A percentile compares a stretch with the other conserved stretches of the same genome.
phyloP scores from a whole-genome alignment of 2,797 vertebrate species.

The Notamacropus eugenii region DNA sequence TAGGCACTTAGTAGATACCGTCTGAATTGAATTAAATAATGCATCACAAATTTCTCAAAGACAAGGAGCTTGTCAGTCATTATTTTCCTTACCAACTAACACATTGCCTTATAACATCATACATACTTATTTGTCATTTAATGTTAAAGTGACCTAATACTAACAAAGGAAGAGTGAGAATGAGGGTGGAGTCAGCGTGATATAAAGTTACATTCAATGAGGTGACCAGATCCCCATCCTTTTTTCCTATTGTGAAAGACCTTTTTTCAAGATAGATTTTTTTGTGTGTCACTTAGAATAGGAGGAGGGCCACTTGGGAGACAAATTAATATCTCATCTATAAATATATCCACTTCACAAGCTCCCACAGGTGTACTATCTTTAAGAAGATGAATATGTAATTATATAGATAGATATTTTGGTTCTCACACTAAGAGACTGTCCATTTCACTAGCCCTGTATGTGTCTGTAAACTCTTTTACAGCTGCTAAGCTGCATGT shows the following conservation, averaged over 20 bases:
- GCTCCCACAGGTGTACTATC: slow-evolving; percentile 18
- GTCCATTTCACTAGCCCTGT: background rate
- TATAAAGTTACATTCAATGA: background rate
- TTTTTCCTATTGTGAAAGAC: background rate
- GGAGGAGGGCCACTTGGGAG: background rate
- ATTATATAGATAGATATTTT: background rate
- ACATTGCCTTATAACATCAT: background rate
- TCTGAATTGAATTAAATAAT: background rate
- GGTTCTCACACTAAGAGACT: background rate
- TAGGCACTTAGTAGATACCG: background rate
- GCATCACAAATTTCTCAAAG: background rate
- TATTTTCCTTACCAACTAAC: background rate
- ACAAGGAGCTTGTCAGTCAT: background rate
- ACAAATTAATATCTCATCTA: slow-evolving; percentile 13
- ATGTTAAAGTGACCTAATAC: background rate
- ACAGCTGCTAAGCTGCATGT: background rate
- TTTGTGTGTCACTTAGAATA: background rate
- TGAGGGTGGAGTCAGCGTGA: background rate
- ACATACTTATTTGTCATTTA: background rate
- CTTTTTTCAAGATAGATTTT: background rate
- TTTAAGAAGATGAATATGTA: background rate
- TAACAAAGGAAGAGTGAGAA: background rate
- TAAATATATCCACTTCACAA: slow-evolving; percentile 30
- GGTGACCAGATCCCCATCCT: background rate
- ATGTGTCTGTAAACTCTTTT: background rate